Base-by-base conservation (phyloP, 1,140 invertebrate species). In the Frieseomelitta varia region DNA sequence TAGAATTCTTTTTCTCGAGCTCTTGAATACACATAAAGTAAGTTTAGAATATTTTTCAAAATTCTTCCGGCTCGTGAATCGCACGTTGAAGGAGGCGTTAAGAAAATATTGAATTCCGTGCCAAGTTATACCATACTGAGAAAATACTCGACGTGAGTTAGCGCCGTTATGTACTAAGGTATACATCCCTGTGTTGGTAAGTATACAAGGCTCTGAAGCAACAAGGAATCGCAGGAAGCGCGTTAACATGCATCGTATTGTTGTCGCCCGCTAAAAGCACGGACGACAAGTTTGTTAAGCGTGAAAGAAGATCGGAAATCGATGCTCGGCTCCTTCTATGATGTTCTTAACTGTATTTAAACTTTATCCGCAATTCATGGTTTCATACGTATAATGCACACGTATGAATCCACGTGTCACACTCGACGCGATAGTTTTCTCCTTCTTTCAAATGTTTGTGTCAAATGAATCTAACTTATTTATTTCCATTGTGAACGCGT, bases 181-280 rank as follows among this genome's bases (percentile, higher is more conserved):
- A 39, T 39, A 68, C 67, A 68, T 34, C 30, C 34, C 19, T 12
- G 67, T 68, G 19, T 17, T 27, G 30, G 19, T 39, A 47, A 47
- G 39, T 47, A 47, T 47, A 39, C 34, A 39, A 14, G 30, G 34
- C 21, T 68, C 19, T 68, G 4, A 68, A 68, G 67, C 67, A 68
- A 68, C 19, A 68, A 14, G 30, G 67, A 68, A 68, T 68, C 67
- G 27, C 30, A 30, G 67, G 34, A 68, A 68, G 11, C 30, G 30
- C 34, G 67, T 68, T 68, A 68, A 39, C 67, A 39, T 68, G 67
- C 67, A 3, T 68, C 67, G 67, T 68, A 68, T 68, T 68, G 67
- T 68, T 39, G 30, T 34, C 30, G 30, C 39, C 30, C 10, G 67
- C 8, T 68, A 68, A 68, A 68, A 68, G 67, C 67, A 39, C 67